phyloP scores from a whole-genome alignment of 2,113 vertebrate genomes.

The Mirza zaza region DNA sequence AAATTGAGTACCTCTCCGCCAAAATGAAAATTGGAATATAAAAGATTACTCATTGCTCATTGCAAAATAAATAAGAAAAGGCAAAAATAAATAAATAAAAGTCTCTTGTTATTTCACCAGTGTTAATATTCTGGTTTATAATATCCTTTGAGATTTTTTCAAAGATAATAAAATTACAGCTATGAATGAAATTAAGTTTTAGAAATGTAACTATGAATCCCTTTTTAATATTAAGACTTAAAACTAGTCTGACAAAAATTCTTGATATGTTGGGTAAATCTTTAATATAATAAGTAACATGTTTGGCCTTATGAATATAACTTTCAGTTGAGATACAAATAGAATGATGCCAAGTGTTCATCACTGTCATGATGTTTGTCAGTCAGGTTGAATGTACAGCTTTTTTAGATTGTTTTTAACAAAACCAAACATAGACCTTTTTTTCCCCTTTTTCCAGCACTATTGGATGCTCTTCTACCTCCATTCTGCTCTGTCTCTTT shows the following conservation, averaged over 20 bases:
- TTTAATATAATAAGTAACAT: not conserved
- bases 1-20: not conserved
- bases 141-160: not conserved
- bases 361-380: not conserved
- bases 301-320: not conserved
- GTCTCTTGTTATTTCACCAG: not conserved
- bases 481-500: not conserved
- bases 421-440: not conserved
- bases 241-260: constrained; percentile 3
- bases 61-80: not conserved
- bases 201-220: constrained; percentile 22
- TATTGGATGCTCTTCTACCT: not conserved
- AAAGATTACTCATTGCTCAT: not conserved
- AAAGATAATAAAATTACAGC: not conserved
- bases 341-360: not conserved
- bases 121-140: not conserved
- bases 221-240: constrained; percentile 33
- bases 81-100: not conserved
- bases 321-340: constrained; percentile 1
- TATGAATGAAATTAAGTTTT: constrained; percentile 49
- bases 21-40: constrained; percentile 3
- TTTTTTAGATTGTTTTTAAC: not conserved
- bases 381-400: not conserved
- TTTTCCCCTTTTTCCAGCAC: not conserved
- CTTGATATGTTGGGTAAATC: not conserved